Base-by-base conservation (phyloP, 2,797 vertebrate genomes). In the Amblyopsis hoosieri region DNA sequence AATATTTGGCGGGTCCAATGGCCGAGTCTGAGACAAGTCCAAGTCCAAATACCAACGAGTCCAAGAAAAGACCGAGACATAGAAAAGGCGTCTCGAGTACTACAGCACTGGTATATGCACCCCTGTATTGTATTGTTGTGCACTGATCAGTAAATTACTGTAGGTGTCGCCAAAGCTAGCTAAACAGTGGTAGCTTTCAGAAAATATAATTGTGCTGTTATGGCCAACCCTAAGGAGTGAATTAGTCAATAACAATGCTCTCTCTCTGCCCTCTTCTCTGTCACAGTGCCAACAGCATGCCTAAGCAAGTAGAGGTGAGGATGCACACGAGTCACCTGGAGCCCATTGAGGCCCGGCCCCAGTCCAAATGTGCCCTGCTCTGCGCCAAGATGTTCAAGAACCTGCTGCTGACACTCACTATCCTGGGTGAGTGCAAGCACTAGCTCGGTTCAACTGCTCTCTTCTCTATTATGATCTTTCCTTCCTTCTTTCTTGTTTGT, bases 231-330 rank as follows among this genome's bases (percentile, higher is more conserved):
- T 5, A 12, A 15, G n/a, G 14, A 8, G 48, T 60, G 52, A 50
- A 56, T 14, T 11, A 45, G 10, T n/a, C 14, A 57, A 14, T 53
- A 45, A 46, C 29, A 17, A 11, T 47, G n/a, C 37, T 14, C 45
- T 11, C 4, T 54, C 29, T 64, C n/a, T 72, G 4, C 63, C 17
- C 70, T 6, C 67, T 14, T 79, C 47, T 79, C 15, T 19, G 51
- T 66, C 45, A 12, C 69, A 98, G 96, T 93, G 92, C 95, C 93
- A 95, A 93, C 94, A 96, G 90, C 82, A 99, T 99, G 95, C 96
- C 97, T 91, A 98, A 98, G 93, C 97, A 98, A 92, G 96, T 99
- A 75, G 97, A 99, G 89, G 97, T 99, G 73, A 94, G 96, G 77
- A 97, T 99, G 97, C 95, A 96, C 0, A 96, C 98, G 89, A 97